These are phyloP conservation scores for Nemopilema nomurai DNA, from an alignment of 30 jellyfish, hydroid and myxozoan species.

Conservation along the genomic window DNA sequence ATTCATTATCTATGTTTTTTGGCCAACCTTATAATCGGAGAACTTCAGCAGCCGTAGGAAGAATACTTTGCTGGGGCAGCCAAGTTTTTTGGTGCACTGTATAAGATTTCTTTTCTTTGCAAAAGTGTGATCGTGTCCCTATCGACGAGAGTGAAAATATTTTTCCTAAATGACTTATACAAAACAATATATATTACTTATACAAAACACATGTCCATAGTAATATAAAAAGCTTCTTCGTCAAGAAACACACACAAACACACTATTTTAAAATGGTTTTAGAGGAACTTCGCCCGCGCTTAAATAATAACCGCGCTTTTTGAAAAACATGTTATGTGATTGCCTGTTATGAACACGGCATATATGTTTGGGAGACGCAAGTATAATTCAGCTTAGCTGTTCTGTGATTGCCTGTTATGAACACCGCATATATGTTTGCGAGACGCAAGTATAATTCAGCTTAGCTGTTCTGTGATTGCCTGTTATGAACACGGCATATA, in stretches of 20 bases:
- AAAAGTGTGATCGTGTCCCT: conserved; percentile 33
- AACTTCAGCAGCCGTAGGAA: conserved; percentile 31
- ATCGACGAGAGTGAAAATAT: neutral
- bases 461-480: neutral
- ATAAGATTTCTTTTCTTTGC: neutral
- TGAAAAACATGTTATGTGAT: neutral
- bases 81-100: conserved; percentile 44
- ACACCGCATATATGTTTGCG: no score
- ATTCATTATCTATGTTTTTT: neutral
- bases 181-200: neutral
- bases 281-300: neutral
- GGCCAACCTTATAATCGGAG: conserved; percentile 32
- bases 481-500: neutral
- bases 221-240: neutral
- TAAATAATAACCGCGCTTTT: neutral
- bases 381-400: no score
- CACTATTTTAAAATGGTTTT: neutral
- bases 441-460: no score
- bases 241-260: neutral
- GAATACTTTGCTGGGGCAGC: conserved; percentile 53
- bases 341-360: neutral
- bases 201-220: neutral
- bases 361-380: no score
- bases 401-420: no score
- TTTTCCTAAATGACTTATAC: neutral